phyloP scores from a whole-genome alignment of 2,888 invertebrate genomes.

The Phragmatobia fuliginosa region DNA sequence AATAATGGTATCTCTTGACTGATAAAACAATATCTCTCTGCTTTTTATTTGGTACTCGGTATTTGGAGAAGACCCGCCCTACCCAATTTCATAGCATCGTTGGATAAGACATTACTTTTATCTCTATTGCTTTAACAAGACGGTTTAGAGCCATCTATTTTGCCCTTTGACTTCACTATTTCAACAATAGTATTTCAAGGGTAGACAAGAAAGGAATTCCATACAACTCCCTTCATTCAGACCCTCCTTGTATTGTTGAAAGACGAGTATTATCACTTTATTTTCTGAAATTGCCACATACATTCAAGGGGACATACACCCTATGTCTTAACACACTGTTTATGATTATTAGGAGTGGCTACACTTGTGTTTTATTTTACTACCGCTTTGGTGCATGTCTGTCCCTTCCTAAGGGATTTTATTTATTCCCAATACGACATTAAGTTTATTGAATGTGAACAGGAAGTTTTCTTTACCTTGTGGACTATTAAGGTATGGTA shows the following conservation, averaged over 20 bases:
- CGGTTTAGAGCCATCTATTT: background rate
- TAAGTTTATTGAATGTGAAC: conserved; percentile 2
- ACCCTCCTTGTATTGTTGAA: conserved; percentile 7
- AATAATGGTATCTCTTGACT: background rate
- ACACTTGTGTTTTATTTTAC: conserved; percentile 27
- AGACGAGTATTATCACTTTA: conserved; percentile 16
- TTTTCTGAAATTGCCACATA: conserved; percentile 16
- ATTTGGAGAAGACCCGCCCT: background rate
- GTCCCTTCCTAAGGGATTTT: conserved; percentile 8
- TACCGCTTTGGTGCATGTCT: conserved; percentile 8
- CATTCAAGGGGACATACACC: conserved; percentile 25
- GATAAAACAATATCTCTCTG: background rate
- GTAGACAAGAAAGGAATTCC: background rate
- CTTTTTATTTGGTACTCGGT: background rate
- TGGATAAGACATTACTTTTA: background rate
- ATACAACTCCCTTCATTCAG: background rate
- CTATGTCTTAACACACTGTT: conserved; percentile 41
- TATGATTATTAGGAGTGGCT: conserved; percentile 42
- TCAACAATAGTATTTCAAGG: background rate
- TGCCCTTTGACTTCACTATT: background rate
- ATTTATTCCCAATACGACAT: conserved; percentile 14
- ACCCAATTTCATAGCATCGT: background rate
- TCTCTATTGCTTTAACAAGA: background rate
- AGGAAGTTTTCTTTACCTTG: background rate
- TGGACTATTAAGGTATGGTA: background rate